phyloP scores from a whole-genome alignment of 1,140 invertebrate genomes.

The Drosophila willistoni region DNA sequence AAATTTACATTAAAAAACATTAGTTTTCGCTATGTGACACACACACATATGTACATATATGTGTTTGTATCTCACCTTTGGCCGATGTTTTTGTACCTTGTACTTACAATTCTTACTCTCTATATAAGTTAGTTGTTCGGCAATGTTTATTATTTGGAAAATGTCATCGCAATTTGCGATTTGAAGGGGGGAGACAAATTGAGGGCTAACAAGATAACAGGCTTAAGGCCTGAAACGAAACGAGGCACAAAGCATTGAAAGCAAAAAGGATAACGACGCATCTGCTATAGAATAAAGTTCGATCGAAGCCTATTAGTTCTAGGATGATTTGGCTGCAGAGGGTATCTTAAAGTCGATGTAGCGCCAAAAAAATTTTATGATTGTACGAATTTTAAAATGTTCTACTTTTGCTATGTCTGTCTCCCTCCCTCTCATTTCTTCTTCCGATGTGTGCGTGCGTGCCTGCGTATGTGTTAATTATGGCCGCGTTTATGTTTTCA shows the following conservation, averaged over 20 bases:
- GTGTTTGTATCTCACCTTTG: not conserved
- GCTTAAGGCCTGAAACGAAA: too few relatives aligned
- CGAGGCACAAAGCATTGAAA: too few relatives aligned
- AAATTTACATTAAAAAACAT: not conserved
- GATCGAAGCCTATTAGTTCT: too few relatives aligned
- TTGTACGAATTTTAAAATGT: not conserved
- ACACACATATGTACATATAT: not conserved
- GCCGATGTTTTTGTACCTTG: not conserved
- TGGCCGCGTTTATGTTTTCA: conserved; percentile 60
- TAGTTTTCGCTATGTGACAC: not conserved
- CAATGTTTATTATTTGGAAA: too few relatives aligned
- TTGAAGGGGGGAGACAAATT: too few relatives aligned
- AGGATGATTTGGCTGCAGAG: not conserved
- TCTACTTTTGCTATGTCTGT: not conserved
- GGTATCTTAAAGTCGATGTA: not conserved
- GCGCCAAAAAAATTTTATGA: not conserved
- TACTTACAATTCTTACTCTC: not conserved
- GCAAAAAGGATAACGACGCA: too few relatives aligned
- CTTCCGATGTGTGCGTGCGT: conserved; percentile 42
- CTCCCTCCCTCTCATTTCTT: not conserved
- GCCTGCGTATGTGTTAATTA: conserved; percentile 58
- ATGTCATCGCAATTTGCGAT: too few relatives aligned
- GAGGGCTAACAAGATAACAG: too few relatives aligned
- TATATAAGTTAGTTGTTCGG: too few relatives aligned
- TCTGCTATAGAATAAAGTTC: too few relatives aligned